Percentiles rank a stretch among this genome's conserved stretches.
Conservation (phyloP, 2,888 invertebrate species). For the Epistrophe eligans region DNA sequence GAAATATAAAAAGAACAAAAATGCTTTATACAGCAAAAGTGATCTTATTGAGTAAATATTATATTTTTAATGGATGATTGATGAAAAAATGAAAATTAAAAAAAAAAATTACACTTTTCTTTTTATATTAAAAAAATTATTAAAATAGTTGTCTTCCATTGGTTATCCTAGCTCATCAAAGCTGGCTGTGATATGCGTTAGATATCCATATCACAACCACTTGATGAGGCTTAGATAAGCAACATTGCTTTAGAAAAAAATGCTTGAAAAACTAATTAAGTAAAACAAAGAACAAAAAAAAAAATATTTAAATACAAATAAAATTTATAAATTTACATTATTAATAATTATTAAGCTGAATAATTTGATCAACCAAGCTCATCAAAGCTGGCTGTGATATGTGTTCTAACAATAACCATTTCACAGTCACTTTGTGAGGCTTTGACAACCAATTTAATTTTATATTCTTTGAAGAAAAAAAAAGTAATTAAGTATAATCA, state of each 20-base stretch:
- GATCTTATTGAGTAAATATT: slow-evolving; percentile 41
- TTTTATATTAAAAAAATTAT: background rate
- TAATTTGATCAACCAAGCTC: slow-evolving; percentile 86
- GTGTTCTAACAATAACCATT: slow-evolving; percentile 86
- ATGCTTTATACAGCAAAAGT: slow-evolving; percentile 47
- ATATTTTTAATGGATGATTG: background rate
- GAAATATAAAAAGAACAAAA: slow-evolving; percentile 40
- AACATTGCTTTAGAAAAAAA: slow-evolving; percentile 79
- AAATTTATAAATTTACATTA: background rate
- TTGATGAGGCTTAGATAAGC: slow-evolving; percentile 88
- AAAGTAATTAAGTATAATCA: background rate
- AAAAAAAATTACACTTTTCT: background rate
- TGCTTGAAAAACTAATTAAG: background rate
- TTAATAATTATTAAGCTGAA: slow-evolving; percentile 33
- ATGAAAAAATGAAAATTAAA: background rate
- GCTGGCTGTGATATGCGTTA: slow-evolving; percentile 98
- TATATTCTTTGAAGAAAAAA: slow-evolving; percentile 30
- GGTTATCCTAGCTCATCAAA: slow-evolving; percentile 92
- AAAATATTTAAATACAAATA: background rate
- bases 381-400: slow-evolving; percentile 99
- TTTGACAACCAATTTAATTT: slow-evolving; percentile 78
- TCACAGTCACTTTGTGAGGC: slow-evolving; percentile 95
- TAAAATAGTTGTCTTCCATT: slow-evolving; percentile 81
- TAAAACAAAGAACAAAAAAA: background rate
- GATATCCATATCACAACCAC: slow-evolving; percentile 92